Evolutionary conservation across 2,888 invertebrate species (phyloP), one percentile per base, ranked within the genome.

Genomic region (Acanthoscelides obtectus): DNA sequence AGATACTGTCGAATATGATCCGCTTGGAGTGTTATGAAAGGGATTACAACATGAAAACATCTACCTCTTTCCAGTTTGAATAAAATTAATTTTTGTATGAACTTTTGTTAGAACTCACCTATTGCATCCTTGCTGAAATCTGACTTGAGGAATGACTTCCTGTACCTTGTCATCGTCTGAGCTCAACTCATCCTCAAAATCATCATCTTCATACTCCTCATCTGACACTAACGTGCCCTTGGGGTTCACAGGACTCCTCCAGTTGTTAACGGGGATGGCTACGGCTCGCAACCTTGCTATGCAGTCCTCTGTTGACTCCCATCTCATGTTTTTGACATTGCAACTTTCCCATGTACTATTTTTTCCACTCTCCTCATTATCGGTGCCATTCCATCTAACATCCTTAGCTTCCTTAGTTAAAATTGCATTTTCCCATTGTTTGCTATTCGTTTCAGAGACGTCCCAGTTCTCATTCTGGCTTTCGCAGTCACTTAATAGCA

Each of bases 251-350:
- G 86, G 85, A 79, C 83, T 84, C 76, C 85, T 84, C 88, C 89
- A 87, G 68, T 88, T 87, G 85, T 89, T 88, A 69, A 88, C 89
- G 22, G 89, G 90, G 85, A 91, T 91, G 78, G 91, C 91, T 81
- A 91, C 91, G 78, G 91, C 91, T 86, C 91, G 91, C 85, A 91
- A 86, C 85, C 90, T 89, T 82, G 91, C 89, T 85, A 89, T 89
- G 81, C 89, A 89, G 81, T 89, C 89, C 83, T 89, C 83, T 22
- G 84, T 84, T 64, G 75, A 72, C 66, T 45, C 45, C 45, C 45
- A 45, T 12, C 45, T 45, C 5, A 1, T 45, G 45, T 45, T 45
- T 45, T 45, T 45, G 45, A 1, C 45, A 12, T 45, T 45, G 17
- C 8, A 45, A 12, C 45, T 12, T 1, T 45, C 45, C 45, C 45